Evolutionary conservation across 2,113 vertebrate genomes (phyloP), one percentile per base, ranked within the genome.

Genomic region (Seriola dumerili): DNA sequence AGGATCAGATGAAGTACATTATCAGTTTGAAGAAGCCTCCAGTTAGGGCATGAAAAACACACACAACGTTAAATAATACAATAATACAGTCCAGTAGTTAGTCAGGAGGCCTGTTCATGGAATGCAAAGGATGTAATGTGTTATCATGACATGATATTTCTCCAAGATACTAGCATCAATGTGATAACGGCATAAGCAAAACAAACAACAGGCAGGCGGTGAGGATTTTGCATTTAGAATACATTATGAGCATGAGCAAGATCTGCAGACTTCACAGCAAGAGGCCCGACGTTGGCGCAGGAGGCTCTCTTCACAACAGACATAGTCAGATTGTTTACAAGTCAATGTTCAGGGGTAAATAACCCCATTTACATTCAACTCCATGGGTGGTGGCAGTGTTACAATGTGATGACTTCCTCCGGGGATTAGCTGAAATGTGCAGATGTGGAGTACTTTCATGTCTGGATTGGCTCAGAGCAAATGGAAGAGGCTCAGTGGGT

Each of bases 281-380:
- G 86, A 0, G 23, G 61, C 76, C 77, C 42, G 25, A 69, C 64
- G 75, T 70, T 84, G 62, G 59, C 62, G 5, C 68, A 67, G 83
- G 83, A 85, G 64, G 77, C 78, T 62, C 19, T 76, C 59, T 79
- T 87, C 77, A 55, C 85, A 79, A 72, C 48, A 74, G 66, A 84
- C 66, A 34, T 38, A 73, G 77, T 76, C 76, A 19, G 44, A 81
- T 80, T 92, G 87, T 92, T 91, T 91, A 92, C 91, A 88, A 89
- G 85, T 87, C 83, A 74, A 4, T 80, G 89, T 92, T 90, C 85
- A 63, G 84, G 84, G 76, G 78, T 88, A 90, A 91, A 94, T 89
- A 91, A 88, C 46, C 72, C 80, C 71, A 92, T 92, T 92, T 91
- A 85, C 85, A 91, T 94, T 83, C 21, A 16, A 71, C 83, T 75